A percentile compares a stretch with the other conserved stretches of the same genome.
Evolutionary conservation across 1,140 invertebrate genomes (phyloP).

Genomic region (Phymorhynchus buccinoides): DNA sequence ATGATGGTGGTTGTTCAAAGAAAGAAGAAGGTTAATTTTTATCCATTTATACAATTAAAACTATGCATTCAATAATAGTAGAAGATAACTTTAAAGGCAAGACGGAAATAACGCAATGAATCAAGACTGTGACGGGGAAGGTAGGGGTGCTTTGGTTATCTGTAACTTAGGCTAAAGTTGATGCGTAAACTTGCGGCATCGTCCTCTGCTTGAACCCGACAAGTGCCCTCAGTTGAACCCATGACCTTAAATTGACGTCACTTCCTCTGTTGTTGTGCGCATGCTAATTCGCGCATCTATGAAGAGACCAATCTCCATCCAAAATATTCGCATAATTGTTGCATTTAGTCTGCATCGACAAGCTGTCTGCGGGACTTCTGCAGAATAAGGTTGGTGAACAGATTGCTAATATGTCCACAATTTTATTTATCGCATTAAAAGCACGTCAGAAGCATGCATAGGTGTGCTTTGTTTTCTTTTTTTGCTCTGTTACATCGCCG

Average conservation of each 20-base stretch:
- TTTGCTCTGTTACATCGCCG: constrained; percentile 34
- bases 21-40: no score
- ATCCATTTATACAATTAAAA: no score
- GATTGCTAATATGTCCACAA: neutral
- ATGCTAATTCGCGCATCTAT: constrained; percentile 47
- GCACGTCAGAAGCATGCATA: neutral
- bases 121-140: no score
- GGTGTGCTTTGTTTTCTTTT: constrained; percentile 37
- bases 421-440: neutral
- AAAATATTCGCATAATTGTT: constrained; percentile 43
- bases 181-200: no score
- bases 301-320: constrained; percentile 44
- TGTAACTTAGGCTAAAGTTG: no score
- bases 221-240: neutral
- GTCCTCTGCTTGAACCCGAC: neutral
- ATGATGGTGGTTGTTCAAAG: no score
- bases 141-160: no score
- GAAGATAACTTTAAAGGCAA: no score
- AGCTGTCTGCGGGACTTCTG: constrained; percentile 31
- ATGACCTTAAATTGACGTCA: constrained; percentile 46
- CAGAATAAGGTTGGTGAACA: constrained; percentile 30
- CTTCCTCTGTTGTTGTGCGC: constrained; percentile 49
- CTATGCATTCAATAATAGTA: no score
- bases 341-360: constrained; percentile 33
- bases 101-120: no score